These are phyloP conservation scores for Ornithoptera alexandrae DNA, from an alignment of 2,888 invertebrate species.

Conservation along the genomic window DNA sequence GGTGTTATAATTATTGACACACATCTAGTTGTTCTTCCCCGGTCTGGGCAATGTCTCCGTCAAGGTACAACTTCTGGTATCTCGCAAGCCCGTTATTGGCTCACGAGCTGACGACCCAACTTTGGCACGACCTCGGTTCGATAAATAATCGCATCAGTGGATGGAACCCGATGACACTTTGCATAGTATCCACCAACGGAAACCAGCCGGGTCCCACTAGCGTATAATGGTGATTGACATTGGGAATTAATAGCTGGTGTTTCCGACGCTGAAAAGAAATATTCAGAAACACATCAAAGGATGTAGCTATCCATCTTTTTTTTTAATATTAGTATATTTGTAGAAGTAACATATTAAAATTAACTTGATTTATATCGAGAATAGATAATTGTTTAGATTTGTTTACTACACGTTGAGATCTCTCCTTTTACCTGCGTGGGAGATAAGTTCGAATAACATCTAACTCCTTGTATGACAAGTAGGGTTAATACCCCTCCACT, in stretches of 20 bases:
- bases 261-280: not conserved
- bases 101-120: slow-evolving; percentile 43
- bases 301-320: not conserved
- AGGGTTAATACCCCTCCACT: too few relatives aligned
- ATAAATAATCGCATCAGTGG: slow-evolving; percentile 10
- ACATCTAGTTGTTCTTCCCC: slow-evolving; percentile 44
- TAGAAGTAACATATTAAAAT: not conserved
- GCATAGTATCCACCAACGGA: not conserved
- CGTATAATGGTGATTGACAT: not conserved
- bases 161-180: slow-evolving; percentile 9
- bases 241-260: not conserved
- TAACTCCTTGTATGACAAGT: too few relatives aligned
- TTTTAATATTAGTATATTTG: not conserved
- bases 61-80: slow-evolving; percentile 43
- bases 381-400: too few relatives aligned
- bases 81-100: slow-evolving; percentile 30
- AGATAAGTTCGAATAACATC: too few relatives aligned
- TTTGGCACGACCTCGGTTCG: slow-evolving; percentile 38
- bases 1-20: slow-evolving; percentile 51
- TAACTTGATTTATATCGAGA: too few relatives aligned
- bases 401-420: too few relatives aligned
- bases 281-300: not conserved
- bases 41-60: slow-evolving; percentile 54
- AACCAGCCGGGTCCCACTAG: not conserved
- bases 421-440: too few relatives aligned